Evolutionary conservation across 2,113 vertebrate species (phyloP).

Genomic region (Rhynchomys soricoides): DNA sequence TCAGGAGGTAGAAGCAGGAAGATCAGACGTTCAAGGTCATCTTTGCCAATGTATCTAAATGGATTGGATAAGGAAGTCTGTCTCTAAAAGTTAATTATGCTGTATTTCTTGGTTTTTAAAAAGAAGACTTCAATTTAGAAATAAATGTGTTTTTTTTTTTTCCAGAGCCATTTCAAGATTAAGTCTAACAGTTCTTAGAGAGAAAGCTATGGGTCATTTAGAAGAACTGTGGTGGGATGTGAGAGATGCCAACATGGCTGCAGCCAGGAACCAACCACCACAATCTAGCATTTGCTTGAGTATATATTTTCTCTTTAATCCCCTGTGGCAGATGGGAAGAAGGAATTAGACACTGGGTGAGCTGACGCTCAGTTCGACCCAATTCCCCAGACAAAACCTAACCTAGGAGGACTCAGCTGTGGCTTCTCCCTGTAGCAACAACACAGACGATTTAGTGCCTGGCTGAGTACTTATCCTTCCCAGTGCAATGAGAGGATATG

Average conservation of each 20-base stretch:
- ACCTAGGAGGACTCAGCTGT: conserved; percentile 1
- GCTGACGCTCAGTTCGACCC: conserved; percentile 59
- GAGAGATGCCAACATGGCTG: neutral
- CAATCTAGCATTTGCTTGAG: conserved; percentile 39
- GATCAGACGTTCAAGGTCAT: neutral
- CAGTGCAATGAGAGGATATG: neutral
- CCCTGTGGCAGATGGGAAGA: neutral
- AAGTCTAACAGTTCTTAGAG: neutral
- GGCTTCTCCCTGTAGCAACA: conserved; percentile 35
- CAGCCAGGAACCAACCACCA: neutral
- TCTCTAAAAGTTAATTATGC: neutral
- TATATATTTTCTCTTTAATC: conserved; percentile 29
- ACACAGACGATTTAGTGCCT: neutral
- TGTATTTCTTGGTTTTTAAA: neutral
- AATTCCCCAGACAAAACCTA: conserved; percentile 65
- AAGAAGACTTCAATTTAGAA: conserved; percentile 33
- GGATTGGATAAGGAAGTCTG: neutral
- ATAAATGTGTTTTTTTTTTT: neutral
- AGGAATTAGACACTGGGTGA: neutral
- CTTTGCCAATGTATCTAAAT: neutral
- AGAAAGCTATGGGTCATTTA: neutral
- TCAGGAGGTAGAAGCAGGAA: neutral
- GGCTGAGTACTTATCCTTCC: conserved; percentile 15
- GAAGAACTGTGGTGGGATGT: conserved; percentile 34
- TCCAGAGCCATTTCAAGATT: neutral